Evolutionary conservation across 2,888 invertebrate species (phyloP), one percentile per base, ranked within the genome.

Genomic region (Cheilosia vernalis): DNA sequence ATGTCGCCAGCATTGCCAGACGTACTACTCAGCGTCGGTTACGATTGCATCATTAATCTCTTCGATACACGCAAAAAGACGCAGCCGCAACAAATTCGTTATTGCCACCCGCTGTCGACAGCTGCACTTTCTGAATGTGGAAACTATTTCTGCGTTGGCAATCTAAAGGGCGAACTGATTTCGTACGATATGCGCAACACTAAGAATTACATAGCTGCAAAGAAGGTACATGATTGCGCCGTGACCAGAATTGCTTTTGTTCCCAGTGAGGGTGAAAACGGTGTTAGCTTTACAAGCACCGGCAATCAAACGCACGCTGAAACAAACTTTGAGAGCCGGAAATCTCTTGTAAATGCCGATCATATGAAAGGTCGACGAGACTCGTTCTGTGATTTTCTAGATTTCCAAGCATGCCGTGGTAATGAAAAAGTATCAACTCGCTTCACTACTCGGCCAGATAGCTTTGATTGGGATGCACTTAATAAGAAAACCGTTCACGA

Each of bases 141-240:
- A 10, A 90, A 88, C 3, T 92, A 88, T 69, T 90, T 90, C 44
- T 91, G 90, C 87, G 90, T 89, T 1, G 92, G 92, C 0, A 92
- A 91, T 86, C 88, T 92, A 0, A 92, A 92, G 58, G 92, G 92
- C 0, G 92, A 92, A 76, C 86, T 92, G 0, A 90, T 91, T 3
- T 87, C 90, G 7, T 92, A 91, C 72, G 92, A 92, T 77, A 89
- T 91, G 87, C 89, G 92, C 17, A 91, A 89, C 67, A 89, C 90
- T 4, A 90, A 90, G 63, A 58, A 87, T 5, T 89, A 88, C 15
- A 56, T 92, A 55, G 87, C 88, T 0, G 88, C 90, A 4, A 89
- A 88, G 21, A 88, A 88, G 15, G 88, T 91, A 0, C 91, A 92
- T 40, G 90, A 91, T 27, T 87, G 88, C 9, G 89, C 89, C 4